Conservation (phyloP, 1,140 invertebrate genomes). For the Drosophila orosa region DNA sequence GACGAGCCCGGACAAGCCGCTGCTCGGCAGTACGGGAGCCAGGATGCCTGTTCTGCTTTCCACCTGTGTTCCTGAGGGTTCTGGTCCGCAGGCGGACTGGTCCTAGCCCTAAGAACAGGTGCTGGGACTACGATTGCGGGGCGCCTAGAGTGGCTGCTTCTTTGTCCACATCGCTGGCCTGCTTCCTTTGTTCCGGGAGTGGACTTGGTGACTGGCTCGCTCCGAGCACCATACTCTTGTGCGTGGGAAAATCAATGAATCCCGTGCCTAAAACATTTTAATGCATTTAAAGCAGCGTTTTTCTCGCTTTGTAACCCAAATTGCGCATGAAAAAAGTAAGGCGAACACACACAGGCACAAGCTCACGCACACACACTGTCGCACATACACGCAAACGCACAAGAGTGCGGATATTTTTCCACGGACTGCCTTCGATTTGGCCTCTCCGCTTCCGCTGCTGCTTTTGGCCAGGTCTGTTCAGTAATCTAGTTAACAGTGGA, state of each 20-base stretch:
- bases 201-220: slow-evolving; percentile 10
- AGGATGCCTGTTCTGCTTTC: slow-evolving; percentile 53
- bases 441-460: slow-evolving; percentile 20
- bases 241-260: slow-evolving; percentile 78
- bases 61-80: slow-evolving; percentile 13
- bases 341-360: slow-evolving; percentile 52
- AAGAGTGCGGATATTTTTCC: slow-evolving; percentile 56
- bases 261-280: slow-evolving; percentile 63
- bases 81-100: slow-evolving; percentile 6
- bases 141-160: slow-evolving; percentile 47
- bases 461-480: slow-evolving; percentile 18
- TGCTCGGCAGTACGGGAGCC: slow-evolving; percentile 79
- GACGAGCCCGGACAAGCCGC: slow-evolving; percentile 68
- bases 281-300: slow-evolving; percentile 76
- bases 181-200: slow-evolving; percentile 45
- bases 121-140: slow-evolving; percentile 18
- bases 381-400: slow-evolving; percentile 32
- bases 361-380: slow-evolving; percentile 26
- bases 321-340: slow-evolving; percentile 80
- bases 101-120: slow-evolving; percentile 11
- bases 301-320: slow-evolving; percentile 77
- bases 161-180: slow-evolving; percentile 36
- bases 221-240: slow-evolving; percentile 66
- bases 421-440: slow-evolving; percentile 32
- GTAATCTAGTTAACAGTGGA: slow-evolving; percentile 35